A percentile compares a stretch with the other conserved stretches of the same genome.
These are phyloP conservation scores for Coecobrya sp. DNA, from an alignment of 2,888 invertebrate genomes.

Conservation along the genomic window DNA sequence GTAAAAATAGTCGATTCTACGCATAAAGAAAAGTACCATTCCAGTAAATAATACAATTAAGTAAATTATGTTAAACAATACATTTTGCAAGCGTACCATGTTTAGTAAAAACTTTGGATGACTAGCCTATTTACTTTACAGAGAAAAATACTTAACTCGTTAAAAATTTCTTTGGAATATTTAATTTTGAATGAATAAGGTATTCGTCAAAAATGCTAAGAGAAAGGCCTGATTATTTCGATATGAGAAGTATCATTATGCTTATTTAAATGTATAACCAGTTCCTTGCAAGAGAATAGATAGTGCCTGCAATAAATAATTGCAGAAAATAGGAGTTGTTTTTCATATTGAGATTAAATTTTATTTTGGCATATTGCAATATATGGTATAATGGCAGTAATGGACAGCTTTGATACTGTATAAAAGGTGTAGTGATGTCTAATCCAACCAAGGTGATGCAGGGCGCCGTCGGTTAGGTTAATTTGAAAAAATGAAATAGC, in stretches of 20 bases:
- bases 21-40: background rate
- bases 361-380: too few relatives aligned
- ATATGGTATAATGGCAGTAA: too few relatives aligned
- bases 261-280: background rate
- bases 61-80: background rate
- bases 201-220: background rate
- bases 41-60: background rate
- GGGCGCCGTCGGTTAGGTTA: too few relatives aligned
- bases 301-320: too few relatives aligned
- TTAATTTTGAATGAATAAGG: background rate
- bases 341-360: too few relatives aligned
- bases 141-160: background rate
- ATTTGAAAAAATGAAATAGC: too few relatives aligned
- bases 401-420: too few relatives aligned
- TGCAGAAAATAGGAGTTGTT: too few relatives aligned
- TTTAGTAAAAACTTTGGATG: background rate
- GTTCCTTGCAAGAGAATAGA: too few relatives aligned
- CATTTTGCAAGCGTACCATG: conserved; percentile 14
- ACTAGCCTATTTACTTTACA: background rate
- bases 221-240: background rate
- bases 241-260: background rate
- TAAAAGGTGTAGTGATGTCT: too few relatives aligned
- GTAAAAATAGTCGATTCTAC: conserved; percentile 83
- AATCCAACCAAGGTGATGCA: too few relatives aligned
- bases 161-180: background rate